Conservation (phyloP, 2,797 vertebrate genomes). For the Stomatorhinus walkeri region DNA sequence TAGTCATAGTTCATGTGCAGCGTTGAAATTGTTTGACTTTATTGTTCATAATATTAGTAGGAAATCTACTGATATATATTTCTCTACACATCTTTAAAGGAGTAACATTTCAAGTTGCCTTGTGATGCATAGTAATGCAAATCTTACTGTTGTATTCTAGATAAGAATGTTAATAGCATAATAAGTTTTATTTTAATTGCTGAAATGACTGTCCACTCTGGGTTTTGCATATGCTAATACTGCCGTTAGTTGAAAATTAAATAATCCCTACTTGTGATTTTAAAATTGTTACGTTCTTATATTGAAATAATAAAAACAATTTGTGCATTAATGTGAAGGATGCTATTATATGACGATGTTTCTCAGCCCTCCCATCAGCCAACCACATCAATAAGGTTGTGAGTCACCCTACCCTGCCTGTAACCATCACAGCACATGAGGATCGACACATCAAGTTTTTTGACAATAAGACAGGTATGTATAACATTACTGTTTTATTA, state of each 20-base stretch:
- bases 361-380: conserved; percentile 69
- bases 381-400: conserved; percentile 95
- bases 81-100: neutral
- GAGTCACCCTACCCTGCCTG: conserved; percentile 93
- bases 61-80: neutral
- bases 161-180: neutral
- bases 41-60: neutral
- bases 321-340: neutral
- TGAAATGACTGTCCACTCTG: neutral
- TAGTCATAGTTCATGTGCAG: neutral
- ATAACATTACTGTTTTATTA: neutral
- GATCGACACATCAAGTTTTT: conserved; percentile 97
- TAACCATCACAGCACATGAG: conserved; percentile 94
- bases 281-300: neutral
- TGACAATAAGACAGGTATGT: conserved; percentile 96
- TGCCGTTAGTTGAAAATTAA: neutral
- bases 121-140: neutral
- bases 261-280: neutral
- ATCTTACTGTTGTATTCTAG: neutral
- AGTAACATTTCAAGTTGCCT: neutral
- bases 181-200: neutral
- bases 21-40: neutral
- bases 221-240: neutral
- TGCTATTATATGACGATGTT: conserved; percentile 12
- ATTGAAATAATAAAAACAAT: neutral